Evolutionary conservation across 2,113 vertebrate genomes (phyloP), one percentile per base, ranked within the genome.

Genomic region (Peromyscus californicus): DNA sequence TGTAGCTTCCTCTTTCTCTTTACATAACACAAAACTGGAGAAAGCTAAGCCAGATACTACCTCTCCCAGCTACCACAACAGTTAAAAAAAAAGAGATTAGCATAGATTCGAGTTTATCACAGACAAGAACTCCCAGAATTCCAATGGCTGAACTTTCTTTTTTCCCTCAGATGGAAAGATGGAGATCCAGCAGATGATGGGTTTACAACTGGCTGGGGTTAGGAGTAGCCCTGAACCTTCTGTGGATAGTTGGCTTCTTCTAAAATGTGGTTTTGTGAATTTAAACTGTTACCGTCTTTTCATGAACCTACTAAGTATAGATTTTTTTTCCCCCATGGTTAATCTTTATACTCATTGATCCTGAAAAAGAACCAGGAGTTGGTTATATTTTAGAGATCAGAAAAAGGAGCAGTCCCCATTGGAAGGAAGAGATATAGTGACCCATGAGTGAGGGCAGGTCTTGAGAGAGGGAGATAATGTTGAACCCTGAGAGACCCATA

Each of bases 221-320:
- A 45, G 13, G 11, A 86, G 10, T 36, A 33, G 48, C 24, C n/a
- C 42, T 84, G 70, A 1, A 13, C 33, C 59, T 85, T 92, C 79
- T 26, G 42, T 82, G 17, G n/a, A 45, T 33, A 24, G 65, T 59
- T 51, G 10, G 48, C 5, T 22, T 22, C 15, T 91, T 84, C 22
- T 85, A 85, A 96, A 90, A 89, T 48, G 7, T 19, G 82, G 31
- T 89, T 94, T 72, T 67, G 24, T 97, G 36, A 57, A 82, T 75
- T 90, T 97, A 24, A 51, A 48, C 9, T 42, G 4, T 26, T 59
- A 80, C 7, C 26, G 2, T 74, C 31, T 63, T 72, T 36, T 59
- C 7, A 75, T 85, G 83, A 54, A 92, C 57, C 33, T 88, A 69
- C 36, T 51, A 51, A 48, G 3, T 19, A 12, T 90, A 67, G 11